phyloP scores from a whole-genome alignment of 2,888 invertebrate species.

The Orchesella flavescens region DNA sequence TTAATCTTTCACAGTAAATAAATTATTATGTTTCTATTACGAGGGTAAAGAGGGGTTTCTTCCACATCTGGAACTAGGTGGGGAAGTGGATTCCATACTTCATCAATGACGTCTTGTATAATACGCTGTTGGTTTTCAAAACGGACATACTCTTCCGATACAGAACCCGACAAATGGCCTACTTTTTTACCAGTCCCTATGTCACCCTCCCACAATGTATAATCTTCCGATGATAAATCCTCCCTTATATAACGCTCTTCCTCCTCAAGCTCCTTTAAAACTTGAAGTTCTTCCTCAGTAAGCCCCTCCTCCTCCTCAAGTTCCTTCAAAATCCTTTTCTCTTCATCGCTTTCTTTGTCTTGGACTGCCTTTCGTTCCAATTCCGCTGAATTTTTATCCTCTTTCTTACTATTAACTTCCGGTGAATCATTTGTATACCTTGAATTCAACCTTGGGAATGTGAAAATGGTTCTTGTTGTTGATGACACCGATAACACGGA shows the following conservation, averaged over 20 bases:
- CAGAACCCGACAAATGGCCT: slow-evolving; percentile 47
- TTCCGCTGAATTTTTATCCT: no score
- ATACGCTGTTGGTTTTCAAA: slow-evolving; percentile 67
- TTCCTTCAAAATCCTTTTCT: not conserved
- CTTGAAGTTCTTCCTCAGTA: slow-evolving; percentile 6
- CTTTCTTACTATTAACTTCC: no score
- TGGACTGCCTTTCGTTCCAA: not conserved
- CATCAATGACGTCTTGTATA: slow-evolving; percentile 70
- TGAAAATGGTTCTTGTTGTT: not conserved
- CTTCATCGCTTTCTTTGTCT: not conserved
- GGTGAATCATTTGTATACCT: no score
- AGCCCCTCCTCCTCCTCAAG: not conserved
- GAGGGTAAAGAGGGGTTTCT: slow-evolving; percentile 23
- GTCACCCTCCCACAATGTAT: slow-evolving; percentile 15
- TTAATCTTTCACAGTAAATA: slow-evolving; percentile 8
- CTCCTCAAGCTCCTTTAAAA: slow-evolving; percentile 29
- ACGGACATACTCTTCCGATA: slow-evolving; percentile 56
- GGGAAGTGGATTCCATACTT: slow-evolving; percentile 66
- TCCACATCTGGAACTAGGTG: slow-evolving; percentile 14
- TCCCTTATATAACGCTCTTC: slow-evolving; percentile 34
- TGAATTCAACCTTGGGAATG: not conserved
- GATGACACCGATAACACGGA: no score
- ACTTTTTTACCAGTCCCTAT: not conserved
- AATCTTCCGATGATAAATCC: not conserved
- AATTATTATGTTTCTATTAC: slow-evolving; percentile 9